A percentile compares a stretch with the other conserved stretches of the same genome.
These are phyloP conservation scores for Tinamus major DNA, from an alignment of 2,797 vertebrate genomes.

Conservation along the genomic window DNA sequence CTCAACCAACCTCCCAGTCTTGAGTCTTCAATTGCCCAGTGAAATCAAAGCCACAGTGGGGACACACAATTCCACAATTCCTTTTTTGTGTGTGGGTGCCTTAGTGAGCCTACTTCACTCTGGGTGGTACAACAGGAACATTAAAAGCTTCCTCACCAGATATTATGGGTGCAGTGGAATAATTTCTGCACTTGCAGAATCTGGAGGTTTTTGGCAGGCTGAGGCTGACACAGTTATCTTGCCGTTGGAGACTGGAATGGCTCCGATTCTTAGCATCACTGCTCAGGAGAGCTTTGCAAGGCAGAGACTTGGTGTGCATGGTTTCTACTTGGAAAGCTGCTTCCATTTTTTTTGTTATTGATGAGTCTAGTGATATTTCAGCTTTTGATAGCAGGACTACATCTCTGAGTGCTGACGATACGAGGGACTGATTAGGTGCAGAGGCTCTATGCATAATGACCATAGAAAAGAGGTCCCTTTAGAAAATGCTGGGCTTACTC, in stretches of 20 bases:
- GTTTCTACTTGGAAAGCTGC: background rate
- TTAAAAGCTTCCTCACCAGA: background rate
- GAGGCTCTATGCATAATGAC: accelerated
- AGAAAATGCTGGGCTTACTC: background rate
- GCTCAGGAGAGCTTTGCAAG: background rate
- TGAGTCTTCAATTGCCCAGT: background rate
- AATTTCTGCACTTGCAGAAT: background rate
- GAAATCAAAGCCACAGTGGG: background rate
- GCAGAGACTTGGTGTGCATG: background rate
- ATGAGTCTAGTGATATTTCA: background rate
- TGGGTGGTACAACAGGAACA: background rate
- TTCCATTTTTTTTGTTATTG: background rate
- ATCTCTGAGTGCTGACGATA: background rate
- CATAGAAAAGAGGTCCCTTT: background rate
- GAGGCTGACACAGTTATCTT: background rate
- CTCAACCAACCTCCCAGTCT: background rate
- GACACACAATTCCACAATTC: background rate
- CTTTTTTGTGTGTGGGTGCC: background rate
- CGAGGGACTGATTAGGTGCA: background rate
- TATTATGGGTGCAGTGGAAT: background rate
- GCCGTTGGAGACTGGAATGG: background rate
- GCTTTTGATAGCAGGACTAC: background rate
- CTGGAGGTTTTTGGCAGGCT: background rate
- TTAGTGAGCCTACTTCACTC: background rate
- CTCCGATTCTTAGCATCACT: background rate